Evolutionary conservation across 2,888 invertebrate species (phyloP).

Genomic region (Charanyca ferruginea): DNA sequence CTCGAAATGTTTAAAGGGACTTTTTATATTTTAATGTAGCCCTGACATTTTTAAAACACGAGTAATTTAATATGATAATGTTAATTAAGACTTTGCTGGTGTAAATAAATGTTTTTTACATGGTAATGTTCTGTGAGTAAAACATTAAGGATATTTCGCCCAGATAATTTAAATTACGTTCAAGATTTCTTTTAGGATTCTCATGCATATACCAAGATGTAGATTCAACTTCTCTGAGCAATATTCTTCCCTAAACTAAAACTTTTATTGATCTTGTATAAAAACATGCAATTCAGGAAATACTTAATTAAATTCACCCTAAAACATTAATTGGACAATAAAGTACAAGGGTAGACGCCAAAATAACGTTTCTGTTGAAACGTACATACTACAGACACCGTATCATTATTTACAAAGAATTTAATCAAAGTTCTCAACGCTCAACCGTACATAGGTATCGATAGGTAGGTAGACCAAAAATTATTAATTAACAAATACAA

Average conservation of each 20-base stretch:
- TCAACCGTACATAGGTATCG: neutral
- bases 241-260: neutral
- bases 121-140: conserved; percentile 2
- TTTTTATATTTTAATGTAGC: conserved; percentile 53
- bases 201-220: neutral
- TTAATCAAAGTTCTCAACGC: conserved; percentile 1
- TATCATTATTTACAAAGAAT: neutral
- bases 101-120: conserved; percentile 28
- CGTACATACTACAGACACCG: neutral
- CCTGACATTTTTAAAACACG: conserved; percentile 46
- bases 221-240: neutral
- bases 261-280: no score
- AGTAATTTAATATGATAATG: conserved; percentile 59
- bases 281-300: neutral
- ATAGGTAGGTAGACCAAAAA: conserved; percentile 13
- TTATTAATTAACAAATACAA: conserved; percentile 48
- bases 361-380: neutral
- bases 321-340: neutral
- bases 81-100: conserved; percentile 34
- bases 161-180: neutral
- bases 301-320: neutral
- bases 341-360: no score
- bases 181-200: neutral
- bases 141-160: neutral
- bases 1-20: conserved; percentile 54